Conservation (phyloP, 2,113 vertebrate genomes). For the Podarcis raffonei region DNA sequence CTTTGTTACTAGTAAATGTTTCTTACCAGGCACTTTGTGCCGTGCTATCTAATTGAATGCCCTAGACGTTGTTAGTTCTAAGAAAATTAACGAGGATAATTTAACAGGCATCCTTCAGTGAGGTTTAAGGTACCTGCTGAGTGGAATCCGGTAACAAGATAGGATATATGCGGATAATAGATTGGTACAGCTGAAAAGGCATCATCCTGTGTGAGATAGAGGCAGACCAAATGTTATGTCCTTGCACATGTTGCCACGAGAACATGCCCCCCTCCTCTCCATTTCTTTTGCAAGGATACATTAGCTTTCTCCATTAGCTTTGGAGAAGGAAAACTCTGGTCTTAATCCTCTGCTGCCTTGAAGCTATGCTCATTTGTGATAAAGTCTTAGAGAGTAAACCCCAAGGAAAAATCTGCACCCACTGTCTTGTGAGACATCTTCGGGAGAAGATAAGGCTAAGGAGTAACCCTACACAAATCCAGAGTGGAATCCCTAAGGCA, state of each 20-base stretch:
- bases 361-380: too few species aligned
- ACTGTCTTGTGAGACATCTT: too few species aligned
- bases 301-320: neutral
- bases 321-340: neutral
- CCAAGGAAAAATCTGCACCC: too few species aligned
- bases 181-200: neutral
- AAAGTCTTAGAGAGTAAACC: too few species aligned
- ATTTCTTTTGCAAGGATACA: neutral
- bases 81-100: conserved; percentile 20
- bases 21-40: neutral
- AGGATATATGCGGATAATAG: neutral
- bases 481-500: too few species aligned
- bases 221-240: neutral
- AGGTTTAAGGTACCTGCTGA: conserved; percentile 6
- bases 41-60: conserved; percentile 1
- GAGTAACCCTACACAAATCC: too few species aligned
- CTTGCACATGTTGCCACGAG: neutral
- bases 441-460: too few species aligned
- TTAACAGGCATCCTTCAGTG: conserved; percentile 16
- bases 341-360: too few species aligned
- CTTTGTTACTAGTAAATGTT: conserved; percentile 5
- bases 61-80: neutral
- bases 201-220: neutral
- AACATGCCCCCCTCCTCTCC: neutral
- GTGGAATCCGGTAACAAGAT: neutral